Base-by-base conservation (phyloP, 2,113 vertebrate species). In the Urocynchramus pylzowi region DNA sequence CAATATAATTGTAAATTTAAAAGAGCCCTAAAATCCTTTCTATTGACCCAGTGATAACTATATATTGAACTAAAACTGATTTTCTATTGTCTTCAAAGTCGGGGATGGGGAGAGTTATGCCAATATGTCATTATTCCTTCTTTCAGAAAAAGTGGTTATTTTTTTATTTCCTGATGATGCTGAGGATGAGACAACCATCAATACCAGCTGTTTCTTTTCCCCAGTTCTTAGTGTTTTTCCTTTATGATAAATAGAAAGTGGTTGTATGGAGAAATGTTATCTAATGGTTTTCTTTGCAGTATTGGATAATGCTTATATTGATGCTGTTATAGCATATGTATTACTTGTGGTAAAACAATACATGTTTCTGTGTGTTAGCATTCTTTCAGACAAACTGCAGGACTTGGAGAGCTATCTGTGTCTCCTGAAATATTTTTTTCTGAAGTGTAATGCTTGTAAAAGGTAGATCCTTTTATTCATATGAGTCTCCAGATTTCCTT, bases 401-500 rank as follows among this genome's bases (percentile, higher is more conserved):
- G 83, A 78, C 61, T 56, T 87, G 41, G 41, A 89, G 73, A 90
- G 64, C 56, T 92, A 4, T 74, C 52, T 0, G 1, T 78, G 57
- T 84, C 47, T 81, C 19, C 44, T 89, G 83, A 85, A 27, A 6
- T 11, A 9, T 6, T 50, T 63, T 92, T 75, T 87, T 10, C 35
- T 42, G 44, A 81, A 76, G 13, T 67, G 9, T 57, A 82, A 44
- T 70, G 63, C 59, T 54, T 86, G 39, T 42, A 91, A 74, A 92
- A 90, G 67, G 21, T 68, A 78, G 70, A 70, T 54, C 37, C 69
- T 80, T 78, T 90, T 88, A 73, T 95, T 95, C 75, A 26, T 67
- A 24, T 53, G 82, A 57, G 70, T 87, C 50, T 89, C 28, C 44
- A 59, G 31, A 74, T 90, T 96, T 92, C 71, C 93, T 95, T 96